phyloP scores from a whole-genome alignment of 1,140 invertebrate genomes.

The Bacillus rossius region DNA sequence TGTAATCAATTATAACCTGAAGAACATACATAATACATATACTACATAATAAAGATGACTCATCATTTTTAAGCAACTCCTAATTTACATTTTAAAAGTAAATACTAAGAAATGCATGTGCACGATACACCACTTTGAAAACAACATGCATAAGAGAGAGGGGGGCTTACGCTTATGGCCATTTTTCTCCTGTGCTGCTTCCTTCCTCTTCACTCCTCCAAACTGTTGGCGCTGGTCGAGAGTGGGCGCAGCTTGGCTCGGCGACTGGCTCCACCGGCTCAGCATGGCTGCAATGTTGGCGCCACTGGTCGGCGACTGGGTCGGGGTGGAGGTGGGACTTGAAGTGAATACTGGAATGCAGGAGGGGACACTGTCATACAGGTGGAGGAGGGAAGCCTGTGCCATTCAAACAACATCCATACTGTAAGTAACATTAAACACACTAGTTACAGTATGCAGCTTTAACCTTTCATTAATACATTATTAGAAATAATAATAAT shows the following conservation, averaged over 20 bases:
- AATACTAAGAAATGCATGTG: too few relatives aligned
- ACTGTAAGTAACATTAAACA: not conserved
- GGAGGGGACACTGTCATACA: conserved; percentile 63
- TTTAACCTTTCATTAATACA: not conserved
- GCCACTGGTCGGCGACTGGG: not conserved
- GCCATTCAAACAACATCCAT: not conserved
- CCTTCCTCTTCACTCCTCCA: too few relatives aligned
- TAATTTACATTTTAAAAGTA: too few relatives aligned
- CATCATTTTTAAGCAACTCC: too few relatives aligned
- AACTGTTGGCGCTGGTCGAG: too few relatives aligned
- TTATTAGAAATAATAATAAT: not conserved
- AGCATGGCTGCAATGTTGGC: not conserved
- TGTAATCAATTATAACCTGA: too few relatives aligned
- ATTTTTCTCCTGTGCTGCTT: too few relatives aligned
- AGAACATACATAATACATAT: too few relatives aligned
- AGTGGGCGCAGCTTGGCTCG: not conserved
- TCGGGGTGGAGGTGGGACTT: not conserved
- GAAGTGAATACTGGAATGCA: conserved; percentile 51
- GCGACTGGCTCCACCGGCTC: not conserved
- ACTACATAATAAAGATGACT: too few relatives aligned
- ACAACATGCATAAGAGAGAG: too few relatives aligned
- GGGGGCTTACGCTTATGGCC: too few relatives aligned
- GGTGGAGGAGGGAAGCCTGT: conserved; percentile 52
- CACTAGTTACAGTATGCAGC: not conserved
- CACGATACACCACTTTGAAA: too few relatives aligned